Evolutionary conservation across 2,113 vertebrate species (phyloP).

Genomic region (Lepisosteus osseus): DNA sequence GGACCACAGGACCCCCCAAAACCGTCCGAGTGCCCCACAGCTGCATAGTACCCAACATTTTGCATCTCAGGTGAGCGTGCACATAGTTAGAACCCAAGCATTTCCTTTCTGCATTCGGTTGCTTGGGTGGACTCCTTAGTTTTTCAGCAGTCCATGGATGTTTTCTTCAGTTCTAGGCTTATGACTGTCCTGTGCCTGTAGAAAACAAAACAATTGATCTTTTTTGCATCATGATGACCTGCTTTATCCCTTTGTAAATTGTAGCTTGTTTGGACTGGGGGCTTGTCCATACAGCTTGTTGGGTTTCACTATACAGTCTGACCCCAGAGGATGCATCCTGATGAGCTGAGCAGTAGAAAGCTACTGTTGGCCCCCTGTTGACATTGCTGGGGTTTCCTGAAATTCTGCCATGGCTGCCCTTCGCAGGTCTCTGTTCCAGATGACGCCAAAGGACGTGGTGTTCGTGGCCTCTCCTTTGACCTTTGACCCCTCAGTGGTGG

Average conservation of each 20-base stretch:
- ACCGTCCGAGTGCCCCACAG: slow-evolving; percentile 86
- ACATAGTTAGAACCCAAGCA: not conserved
- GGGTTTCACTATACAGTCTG: too few relatives aligned
- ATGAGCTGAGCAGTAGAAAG: too few relatives aligned
- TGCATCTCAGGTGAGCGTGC: slow-evolving; percentile 79
- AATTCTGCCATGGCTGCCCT: slow-evolving; percentile 22
- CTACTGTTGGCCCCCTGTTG: too few relatives aligned
- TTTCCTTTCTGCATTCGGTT: not conserved
- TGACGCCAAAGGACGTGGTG: slow-evolving; percentile 74
- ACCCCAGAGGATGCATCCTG: too few relatives aligned
- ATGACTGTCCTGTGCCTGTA: too few relatives aligned
- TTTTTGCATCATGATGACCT: too few relatives aligned
- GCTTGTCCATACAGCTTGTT: too few relatives aligned
- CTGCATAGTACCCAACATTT: slow-evolving; percentile 89
- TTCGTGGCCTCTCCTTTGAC: slow-evolving; percentile 90
- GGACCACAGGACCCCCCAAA: slow-evolving; percentile 89
- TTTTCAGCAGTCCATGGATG: not conserved
- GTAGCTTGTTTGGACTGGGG: too few relatives aligned
- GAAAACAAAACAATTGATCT: too few relatives aligned
- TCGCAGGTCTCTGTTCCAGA: slow-evolving; percentile 76
- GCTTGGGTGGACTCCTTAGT: not conserved
- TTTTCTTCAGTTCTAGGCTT: too few relatives aligned
- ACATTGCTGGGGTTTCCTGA: too few relatives aligned
- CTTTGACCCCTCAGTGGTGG: slow-evolving; percentile 93
- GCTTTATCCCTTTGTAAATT: too few relatives aligned